Evolutionary conservation across 2,113 vertebrate species (phyloP).

Genomic region (Daphoenositta chrysoptera): DNA sequence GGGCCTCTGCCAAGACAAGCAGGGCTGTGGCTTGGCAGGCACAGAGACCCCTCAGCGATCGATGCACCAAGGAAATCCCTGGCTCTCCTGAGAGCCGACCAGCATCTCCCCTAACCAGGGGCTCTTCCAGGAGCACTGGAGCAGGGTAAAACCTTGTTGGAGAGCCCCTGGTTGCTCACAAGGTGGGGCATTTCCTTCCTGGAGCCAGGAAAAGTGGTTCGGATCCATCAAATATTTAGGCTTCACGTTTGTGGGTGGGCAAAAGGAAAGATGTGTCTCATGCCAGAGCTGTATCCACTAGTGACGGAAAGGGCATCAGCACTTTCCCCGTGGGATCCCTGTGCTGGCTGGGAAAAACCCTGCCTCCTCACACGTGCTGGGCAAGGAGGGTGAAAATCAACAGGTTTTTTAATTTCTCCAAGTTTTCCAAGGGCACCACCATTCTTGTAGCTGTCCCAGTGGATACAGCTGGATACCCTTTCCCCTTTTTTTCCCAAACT

Average conservation of each 20-base stretch:
- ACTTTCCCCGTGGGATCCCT: fast-evolving
- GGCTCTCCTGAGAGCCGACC: fast-evolving
- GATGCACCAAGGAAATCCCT: neutral
- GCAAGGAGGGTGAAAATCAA: neutral
- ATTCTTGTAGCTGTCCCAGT: neutral
- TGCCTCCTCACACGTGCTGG: neutral
- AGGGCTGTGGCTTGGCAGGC: slow-evolving; percentile 27
- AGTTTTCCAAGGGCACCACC: fast-evolving
- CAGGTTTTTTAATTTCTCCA: neutral
- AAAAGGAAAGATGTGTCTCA: neutral
- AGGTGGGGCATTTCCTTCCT: neutral
- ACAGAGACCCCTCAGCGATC: neutral
- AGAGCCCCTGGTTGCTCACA: neutral
- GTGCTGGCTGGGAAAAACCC: neutral
- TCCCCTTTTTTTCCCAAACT: neutral
- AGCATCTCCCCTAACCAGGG: fast-evolving
- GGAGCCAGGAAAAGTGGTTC: neutral
- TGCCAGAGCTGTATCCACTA: neutral
- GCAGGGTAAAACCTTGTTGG: neutral
- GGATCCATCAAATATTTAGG: neutral
- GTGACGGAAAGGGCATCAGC: fast-evolving
- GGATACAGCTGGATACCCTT: neutral
- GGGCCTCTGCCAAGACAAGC: neutral
- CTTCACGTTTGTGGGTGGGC: neutral
- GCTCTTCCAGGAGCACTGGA: neutral